Conservation (phyloP, 2,797 vertebrate genomes). For the Pangasius sanitwongsei region DNA sequence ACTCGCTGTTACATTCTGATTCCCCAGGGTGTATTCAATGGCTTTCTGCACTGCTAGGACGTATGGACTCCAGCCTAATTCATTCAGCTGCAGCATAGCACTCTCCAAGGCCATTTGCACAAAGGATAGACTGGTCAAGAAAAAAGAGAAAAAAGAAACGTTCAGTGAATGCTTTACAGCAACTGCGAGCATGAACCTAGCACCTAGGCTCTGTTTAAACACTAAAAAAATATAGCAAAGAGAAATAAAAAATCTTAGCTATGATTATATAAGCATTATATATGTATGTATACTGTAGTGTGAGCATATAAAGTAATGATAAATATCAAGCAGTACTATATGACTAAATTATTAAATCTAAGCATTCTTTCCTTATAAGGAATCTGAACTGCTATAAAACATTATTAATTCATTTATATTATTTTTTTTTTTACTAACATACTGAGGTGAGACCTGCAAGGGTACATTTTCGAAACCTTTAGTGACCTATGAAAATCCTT, state of each 20-base stretch:
- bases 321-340: too few relatives aligned
- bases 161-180: constrained; percentile 11
- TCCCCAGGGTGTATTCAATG: constrained; percentile 61
- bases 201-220: neutral
- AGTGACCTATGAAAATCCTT: too few relatives aligned
- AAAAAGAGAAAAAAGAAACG: constrained; percentile 28
- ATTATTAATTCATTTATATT: too few relatives aligned
- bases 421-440: too few relatives aligned
- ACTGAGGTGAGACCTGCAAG: too few relatives aligned
- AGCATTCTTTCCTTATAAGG: too few relatives aligned
- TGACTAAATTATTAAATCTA: too few relatives aligned
- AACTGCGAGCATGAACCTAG: neutral
- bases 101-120: constrained; percentile 61
- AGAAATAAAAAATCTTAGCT: neutral
- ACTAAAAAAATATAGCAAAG: neutral
- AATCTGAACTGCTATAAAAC: too few relatives aligned
- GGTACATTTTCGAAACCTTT: too few relatives aligned
- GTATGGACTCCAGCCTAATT: constrained; percentile 40
- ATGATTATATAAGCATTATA: neutral
- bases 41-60: constrained; percentile 55
- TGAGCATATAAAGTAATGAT: neutral
- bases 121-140: constrained; percentile 60
- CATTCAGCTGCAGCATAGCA: constrained; percentile 51
- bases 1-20: constrained; percentile 45
- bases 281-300: neutral